Evolutionary conservation across 2,797 vertebrate species (phyloP).

Genomic region (Tympanoctomys barrerae): DNA sequence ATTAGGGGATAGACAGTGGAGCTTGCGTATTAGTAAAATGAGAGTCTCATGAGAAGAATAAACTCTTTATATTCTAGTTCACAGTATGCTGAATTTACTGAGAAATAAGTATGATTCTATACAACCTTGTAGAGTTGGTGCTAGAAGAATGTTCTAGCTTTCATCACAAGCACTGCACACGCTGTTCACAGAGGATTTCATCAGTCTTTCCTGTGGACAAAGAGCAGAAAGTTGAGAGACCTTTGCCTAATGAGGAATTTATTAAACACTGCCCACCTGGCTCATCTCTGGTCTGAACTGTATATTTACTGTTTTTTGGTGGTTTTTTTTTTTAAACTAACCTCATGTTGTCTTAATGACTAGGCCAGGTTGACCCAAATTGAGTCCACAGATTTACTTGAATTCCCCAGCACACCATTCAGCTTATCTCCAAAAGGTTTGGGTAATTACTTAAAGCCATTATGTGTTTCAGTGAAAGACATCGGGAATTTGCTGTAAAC

Average conservation of each 20-base stretch:
- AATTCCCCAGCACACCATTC: background rate
- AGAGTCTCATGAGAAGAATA: background rate
- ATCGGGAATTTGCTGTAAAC: background rate
- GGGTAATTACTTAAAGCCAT: background rate
- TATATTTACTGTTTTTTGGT: background rate
- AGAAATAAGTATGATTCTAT: slow-evolving; percentile 16
- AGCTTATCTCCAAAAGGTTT: background rate
- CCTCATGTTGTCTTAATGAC: background rate
- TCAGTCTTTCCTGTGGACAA: slow-evolving; percentile 16
- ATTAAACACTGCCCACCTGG: background rate
- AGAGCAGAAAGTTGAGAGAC: background rate
- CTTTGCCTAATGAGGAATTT: background rate
- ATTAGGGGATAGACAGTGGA: background rate
- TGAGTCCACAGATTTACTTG: background rate
- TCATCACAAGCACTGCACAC: background rate
- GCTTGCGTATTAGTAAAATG: background rate
- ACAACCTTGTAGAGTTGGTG: background rate
- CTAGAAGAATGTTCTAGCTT: background rate
- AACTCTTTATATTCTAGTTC: background rate
- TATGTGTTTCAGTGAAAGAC: background rate
- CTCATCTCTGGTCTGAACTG: background rate
- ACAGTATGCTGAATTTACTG: background rate
- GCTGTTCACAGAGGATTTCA: background rate
- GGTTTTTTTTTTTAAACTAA: background rate
- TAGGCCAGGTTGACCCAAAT: background rate